phyloP scores from a whole-genome alignment of 1,140 invertebrate species.

The Neodiprion pinetum region DNA sequence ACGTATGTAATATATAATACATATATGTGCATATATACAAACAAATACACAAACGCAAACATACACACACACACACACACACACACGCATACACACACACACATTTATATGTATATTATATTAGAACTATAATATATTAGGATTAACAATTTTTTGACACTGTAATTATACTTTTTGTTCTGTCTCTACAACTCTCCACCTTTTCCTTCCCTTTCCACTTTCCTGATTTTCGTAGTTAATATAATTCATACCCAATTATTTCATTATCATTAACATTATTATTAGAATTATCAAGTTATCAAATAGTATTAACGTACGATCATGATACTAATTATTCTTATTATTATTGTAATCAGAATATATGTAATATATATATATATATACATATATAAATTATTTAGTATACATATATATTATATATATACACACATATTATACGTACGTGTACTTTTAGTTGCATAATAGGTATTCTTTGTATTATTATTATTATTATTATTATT shows the following conservation, averaged over 20 bases:
- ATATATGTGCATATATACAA: background rate
- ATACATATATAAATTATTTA: background rate
- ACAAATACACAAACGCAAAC: background rate
- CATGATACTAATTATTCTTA: too few relatives aligned
- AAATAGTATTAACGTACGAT: background rate
- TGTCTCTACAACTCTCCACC: background rate
- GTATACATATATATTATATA: background rate
- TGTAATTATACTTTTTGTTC: too few relatives aligned
- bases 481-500: constrained; percentile 30
- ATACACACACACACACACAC: background rate
- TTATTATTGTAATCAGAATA: background rate
- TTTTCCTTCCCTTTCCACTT: background rate
- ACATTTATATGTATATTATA: constrained; percentile 14
- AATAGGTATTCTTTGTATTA: constrained; percentile 27
- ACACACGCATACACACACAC: constrained; percentile 13
- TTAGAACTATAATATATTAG: too few relatives aligned
- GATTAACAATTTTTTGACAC: too few relatives aligned
- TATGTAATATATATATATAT: constrained; percentile 7
- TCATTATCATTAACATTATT: background rate
- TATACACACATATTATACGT: background rate
- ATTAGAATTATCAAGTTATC: background rate
- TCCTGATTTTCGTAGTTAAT: too few relatives aligned
- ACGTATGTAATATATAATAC: background rate
- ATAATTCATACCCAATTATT: background rate
- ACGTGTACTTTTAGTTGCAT: background rate